Evolutionary conservation across 2,888 invertebrate genomes (phyloP).

Genomic region (Chloroclysta siterata): DNA sequence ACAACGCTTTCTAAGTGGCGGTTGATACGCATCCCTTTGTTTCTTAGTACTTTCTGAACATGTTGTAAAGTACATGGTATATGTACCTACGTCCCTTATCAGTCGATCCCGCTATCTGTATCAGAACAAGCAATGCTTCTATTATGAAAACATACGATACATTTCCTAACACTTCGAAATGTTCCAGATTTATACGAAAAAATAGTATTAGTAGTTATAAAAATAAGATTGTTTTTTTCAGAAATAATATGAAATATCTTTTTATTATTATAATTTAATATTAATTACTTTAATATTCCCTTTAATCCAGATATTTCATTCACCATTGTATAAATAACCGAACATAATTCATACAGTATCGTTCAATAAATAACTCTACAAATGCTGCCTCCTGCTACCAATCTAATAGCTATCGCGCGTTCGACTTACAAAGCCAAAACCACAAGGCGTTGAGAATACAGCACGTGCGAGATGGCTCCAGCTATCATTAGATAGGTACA

Average conservation of each 20-base stretch:
- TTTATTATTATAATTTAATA: no score
- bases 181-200: no score
- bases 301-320: no score
- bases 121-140: slow-evolving; percentile 1
- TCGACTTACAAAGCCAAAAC: slow-evolving; percentile 1
- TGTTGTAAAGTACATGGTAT: not conserved
- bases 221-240: no score
- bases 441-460: slow-evolving; percentile 18
- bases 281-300: no score
- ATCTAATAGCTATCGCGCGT: slow-evolving; percentile 4
- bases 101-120: not conserved
- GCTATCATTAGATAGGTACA: slow-evolving; percentile 15
- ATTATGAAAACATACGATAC: slow-evolving; percentile 1
- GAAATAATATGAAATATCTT: no score
- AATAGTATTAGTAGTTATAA: no score
- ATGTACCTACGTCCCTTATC: slow-evolving; percentile 8
- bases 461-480: not conserved
- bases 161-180: no score
- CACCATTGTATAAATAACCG: no score
- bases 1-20: no score
- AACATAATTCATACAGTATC: no score
- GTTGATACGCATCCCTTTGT: not conserved
- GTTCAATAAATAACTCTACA: not conserved
- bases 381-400: not conserved
- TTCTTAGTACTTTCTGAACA: not conserved